These are phyloP conservation scores for Drosophila peninsularis DNA, from an alignment of 2,888 invertebrate genomes.

Conservation along the genomic window DNA sequence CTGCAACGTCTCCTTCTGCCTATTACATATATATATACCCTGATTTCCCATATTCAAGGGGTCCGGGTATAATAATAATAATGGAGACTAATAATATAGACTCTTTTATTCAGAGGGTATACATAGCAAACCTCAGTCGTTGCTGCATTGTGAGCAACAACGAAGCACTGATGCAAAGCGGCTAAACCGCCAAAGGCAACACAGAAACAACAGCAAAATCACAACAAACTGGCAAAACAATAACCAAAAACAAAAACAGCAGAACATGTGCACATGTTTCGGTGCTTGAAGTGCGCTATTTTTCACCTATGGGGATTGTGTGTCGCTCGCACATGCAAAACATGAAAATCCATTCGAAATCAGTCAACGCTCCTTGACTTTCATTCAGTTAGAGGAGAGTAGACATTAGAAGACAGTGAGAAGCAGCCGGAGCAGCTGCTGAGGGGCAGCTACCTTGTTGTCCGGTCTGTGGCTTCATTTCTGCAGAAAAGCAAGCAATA, in stretches of 20 bases:
- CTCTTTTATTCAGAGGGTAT: constrained; percentile 13
- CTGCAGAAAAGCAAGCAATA: constrained; percentile 60
- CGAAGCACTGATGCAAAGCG: constrained; percentile 17
- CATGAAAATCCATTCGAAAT: constrained; percentile 78
- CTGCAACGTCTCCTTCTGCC: too few species aligned
- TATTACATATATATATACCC: too few species aligned
- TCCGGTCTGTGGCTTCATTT: constrained; percentile 49
- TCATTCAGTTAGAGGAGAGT: constrained; percentile 73
- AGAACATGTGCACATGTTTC: constrained; percentile 74
- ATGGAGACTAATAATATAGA: too few species aligned
- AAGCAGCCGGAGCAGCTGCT: background rate
- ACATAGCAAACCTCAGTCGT: constrained; percentile 18
- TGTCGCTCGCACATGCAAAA: constrained; percentile 56
- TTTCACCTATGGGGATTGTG: constrained; percentile 77
- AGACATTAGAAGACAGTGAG: constrained; percentile 21
- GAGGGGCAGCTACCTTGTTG: constrained; percentile 1
- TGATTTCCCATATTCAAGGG: too few species aligned
- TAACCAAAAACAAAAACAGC: constrained; percentile 17
- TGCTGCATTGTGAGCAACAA: constrained; percentile 23
- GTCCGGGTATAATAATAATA: too few species aligned
- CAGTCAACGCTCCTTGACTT: constrained; percentile 77
- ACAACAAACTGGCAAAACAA: constrained; percentile 5
- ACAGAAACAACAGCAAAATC: background rate
- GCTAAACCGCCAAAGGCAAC: constrained; percentile 20
- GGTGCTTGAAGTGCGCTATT: constrained; percentile 75